Percentiles rank a stretch among this genome's conserved stretches.
Evolutionary conservation across 2,113 vertebrate species (phyloP).

Genomic region (Phocoena phocoena): DNA sequence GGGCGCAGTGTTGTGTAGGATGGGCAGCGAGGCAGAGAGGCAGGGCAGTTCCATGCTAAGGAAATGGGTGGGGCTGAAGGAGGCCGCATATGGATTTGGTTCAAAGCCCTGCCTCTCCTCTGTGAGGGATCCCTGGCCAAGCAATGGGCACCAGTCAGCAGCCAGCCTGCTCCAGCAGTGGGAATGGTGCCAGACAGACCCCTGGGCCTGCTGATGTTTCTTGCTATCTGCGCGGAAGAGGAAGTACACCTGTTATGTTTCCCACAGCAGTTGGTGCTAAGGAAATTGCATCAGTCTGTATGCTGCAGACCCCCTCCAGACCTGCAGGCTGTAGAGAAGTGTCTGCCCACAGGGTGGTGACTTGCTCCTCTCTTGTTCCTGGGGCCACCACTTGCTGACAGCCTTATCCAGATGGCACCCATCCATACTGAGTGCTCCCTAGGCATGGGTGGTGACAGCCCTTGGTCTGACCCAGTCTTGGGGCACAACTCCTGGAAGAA

Average conservation of each 20-base stretch:
- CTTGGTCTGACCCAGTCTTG: not conserved
- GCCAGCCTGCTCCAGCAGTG: not conserved
- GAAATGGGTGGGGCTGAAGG: not conserved
- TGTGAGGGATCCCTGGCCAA: not conserved
- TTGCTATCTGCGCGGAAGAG: not conserved
- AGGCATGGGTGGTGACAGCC: not conserved
- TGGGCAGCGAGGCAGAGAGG: accelerated
- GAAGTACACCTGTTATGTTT: slow-evolving; percentile 25
- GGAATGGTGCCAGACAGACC: not conserved
- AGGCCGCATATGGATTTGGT: not conserved
- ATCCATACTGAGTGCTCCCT: too few species aligned
- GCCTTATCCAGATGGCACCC: not conserved
- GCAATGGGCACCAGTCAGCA: too few species aligned
- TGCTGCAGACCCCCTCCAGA: not conserved
- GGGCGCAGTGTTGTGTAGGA: not conserved
- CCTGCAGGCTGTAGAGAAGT: not conserved
- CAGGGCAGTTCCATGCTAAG: not conserved
- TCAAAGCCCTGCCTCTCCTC: not conserved
- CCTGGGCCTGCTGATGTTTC: not conserved
- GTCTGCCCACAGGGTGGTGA: not conserved
- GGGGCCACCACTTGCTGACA: not conserved
- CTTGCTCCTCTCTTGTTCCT: not conserved
- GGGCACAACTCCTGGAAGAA: not conserved
- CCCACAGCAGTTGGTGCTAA: slow-evolving; percentile 48
- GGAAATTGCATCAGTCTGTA: slow-evolving; percentile 71